These are phyloP conservation scores for Uria lomvia DNA, from an alignment of 2,113 vertebrate species.

Conservation along the genomic window DNA sequence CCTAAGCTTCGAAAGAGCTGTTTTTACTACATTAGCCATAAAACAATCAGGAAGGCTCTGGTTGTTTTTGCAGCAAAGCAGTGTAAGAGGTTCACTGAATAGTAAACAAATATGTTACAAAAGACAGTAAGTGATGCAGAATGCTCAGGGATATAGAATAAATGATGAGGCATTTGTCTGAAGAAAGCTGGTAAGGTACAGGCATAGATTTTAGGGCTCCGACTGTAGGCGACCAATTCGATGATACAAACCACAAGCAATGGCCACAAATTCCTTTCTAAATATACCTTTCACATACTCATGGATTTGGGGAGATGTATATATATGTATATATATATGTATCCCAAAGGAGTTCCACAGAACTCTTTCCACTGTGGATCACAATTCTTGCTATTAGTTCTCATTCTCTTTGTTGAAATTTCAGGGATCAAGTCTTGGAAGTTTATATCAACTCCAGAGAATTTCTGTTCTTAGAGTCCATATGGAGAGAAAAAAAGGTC, in stretches of 20 bases:
- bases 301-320: not conserved
- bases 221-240: not conserved
- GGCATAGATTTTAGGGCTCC: not conserved
- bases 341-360: not conserved
- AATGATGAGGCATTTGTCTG: not conserved
- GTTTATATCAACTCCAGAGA: not conserved
- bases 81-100: not conserved
- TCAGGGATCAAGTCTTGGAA: not conserved
- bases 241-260: not conserved
- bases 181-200: not conserved
- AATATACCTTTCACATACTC: not conserved
- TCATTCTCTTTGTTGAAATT: not conserved
- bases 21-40: not conserved
- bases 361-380: not conserved
- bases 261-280: not conserved
- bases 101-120: slow-evolving; percentile 4
- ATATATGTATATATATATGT: not conserved
- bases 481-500: not conserved
- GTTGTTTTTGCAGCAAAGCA: not conserved
- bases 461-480: not conserved
- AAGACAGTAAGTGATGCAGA: not conserved
- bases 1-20: not conserved
- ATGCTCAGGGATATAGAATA: not conserved
- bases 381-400: not conserved
- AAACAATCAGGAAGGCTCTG: not conserved